A percentile compares a stretch with the other conserved stretches of the same genome.
Evolutionary conservation across 2,113 vertebrate species (phyloP).

Genomic region (Noctilio leporinus): DNA sequence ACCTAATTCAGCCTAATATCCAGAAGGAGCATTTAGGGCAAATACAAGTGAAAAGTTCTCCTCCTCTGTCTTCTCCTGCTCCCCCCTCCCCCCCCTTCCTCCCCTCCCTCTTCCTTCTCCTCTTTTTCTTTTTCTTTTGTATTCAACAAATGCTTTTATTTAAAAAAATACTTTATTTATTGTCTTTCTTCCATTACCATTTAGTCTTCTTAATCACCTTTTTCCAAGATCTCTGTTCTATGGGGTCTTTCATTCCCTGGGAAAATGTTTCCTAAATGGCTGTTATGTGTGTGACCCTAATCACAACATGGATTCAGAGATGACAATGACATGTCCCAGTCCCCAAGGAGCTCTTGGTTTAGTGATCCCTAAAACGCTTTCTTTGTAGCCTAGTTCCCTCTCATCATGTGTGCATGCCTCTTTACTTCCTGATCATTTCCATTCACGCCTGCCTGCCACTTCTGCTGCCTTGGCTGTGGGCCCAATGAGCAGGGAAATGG

Average conservation of each 20-base stretch:
- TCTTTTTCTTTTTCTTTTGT: no score
- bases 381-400: neutral
- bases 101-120: no score
- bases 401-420: neutral
- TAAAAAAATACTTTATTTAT: no score
- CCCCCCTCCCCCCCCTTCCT: no score
- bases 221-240: neutral
- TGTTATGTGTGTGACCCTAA: neutral
- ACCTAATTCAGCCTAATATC: neutral
- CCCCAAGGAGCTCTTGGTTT: neutral
- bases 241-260: neutral
- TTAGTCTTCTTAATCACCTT: neutral
- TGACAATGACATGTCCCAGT: neutral
- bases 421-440: neutral
- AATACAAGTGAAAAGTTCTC: neutral
- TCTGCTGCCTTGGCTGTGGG: neutral
- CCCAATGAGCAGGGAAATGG: neutral
- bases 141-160: no score
- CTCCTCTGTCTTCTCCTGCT: no score
- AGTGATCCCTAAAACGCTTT: neutral
- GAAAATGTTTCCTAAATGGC: neutral
- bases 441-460: neutral
- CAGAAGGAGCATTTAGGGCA: neutral
- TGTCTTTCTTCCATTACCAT: no score
- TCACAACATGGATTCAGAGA: neutral